Conservation (phyloP, 2,888 invertebrate species). For the Parthenolecanium corni region DNA sequence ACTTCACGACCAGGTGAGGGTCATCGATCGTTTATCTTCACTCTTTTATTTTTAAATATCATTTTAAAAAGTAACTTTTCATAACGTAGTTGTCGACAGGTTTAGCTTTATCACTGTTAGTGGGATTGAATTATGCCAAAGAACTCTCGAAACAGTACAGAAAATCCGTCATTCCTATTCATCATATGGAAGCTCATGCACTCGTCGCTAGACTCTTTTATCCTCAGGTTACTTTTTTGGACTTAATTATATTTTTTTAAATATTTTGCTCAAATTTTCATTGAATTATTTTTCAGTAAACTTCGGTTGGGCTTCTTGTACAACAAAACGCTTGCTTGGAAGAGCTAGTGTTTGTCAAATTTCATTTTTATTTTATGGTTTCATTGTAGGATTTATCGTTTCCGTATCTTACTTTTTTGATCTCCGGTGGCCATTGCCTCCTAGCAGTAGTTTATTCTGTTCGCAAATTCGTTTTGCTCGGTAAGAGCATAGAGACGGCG, state of each 20-base stretch:
- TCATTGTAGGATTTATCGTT: conserved; percentile 51
- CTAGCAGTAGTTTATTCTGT: conserved; percentile 61
- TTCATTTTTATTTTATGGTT: too few relatives aligned
- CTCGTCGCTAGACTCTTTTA: conserved; percentile 62
- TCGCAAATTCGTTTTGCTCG: conserved; percentile 66
- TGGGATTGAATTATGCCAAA: conserved; percentile 75
- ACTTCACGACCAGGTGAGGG: conserved; percentile 73
- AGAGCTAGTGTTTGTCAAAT: not conserved
- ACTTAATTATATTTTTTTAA: not conserved
- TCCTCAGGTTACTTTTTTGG: not conserved
- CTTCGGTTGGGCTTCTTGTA: too few relatives aligned
- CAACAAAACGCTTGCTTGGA: not conserved
- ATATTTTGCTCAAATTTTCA: not conserved
- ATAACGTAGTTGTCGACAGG: conserved; percentile 49
- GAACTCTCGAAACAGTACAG: conserved; percentile 52
- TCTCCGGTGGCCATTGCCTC: conserved; percentile 89
- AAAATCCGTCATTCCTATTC: conserved; percentile 85
- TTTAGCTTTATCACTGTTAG: conserved; percentile 59
- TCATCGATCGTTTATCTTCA: too few relatives aligned
- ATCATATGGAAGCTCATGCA: conserved; percentile 99
- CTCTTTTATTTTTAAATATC: too few relatives aligned
- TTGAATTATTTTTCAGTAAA: too few relatives aligned
- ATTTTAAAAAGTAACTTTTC: too few relatives aligned
- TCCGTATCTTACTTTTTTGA: conserved; percentile 78
- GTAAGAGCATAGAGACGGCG: conserved; percentile 67